Conservation (phyloP, 2,888 invertebrate species). For the Luperina nickerlii region DNA sequence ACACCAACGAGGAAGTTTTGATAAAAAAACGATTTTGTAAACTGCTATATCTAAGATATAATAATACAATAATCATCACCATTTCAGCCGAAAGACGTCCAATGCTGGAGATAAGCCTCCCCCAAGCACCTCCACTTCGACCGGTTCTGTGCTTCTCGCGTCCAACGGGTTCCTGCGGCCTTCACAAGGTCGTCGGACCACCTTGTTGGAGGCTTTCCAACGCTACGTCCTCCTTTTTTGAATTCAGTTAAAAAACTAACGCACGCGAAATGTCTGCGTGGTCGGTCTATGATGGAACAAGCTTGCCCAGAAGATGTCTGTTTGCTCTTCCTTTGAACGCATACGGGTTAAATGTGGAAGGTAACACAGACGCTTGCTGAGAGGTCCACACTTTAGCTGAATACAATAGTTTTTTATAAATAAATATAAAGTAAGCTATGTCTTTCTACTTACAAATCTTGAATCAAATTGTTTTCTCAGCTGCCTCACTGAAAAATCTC, state of each 20-base stretch:
- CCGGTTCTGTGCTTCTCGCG: neutral
- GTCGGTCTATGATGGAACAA: too few species aligned
- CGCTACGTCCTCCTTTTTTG: neutral
- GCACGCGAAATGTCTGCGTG: too few species aligned
- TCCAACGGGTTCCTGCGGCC: neutral
- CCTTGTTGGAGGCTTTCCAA: neutral
- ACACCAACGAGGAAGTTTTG: neutral
- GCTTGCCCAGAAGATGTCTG: too few species aligned
- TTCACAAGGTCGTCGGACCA: neutral
- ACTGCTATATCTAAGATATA: too few species aligned
- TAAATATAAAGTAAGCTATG: neutral
- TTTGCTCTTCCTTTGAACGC: too few species aligned
- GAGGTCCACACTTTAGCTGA: too few species aligned
- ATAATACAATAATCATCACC: too few species aligned
- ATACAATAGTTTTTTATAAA: neutral
- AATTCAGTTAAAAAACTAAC: too few species aligned
- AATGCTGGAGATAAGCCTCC: neutral
- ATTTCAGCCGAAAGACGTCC: neutral
- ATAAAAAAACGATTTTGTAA: neutral
- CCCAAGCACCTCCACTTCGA: neutral
- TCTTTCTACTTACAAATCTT: slow-evolving; percentile 64
- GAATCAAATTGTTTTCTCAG: slow-evolving; percentile 77
- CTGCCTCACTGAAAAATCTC: slow-evolving; percentile 68
- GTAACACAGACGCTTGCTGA: too few species aligned
- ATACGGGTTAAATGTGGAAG: too few species aligned